Evolutionary conservation across 1,140 invertebrate species (phyloP).

Genomic region (Phymorhynchus buccinoides): DNA sequence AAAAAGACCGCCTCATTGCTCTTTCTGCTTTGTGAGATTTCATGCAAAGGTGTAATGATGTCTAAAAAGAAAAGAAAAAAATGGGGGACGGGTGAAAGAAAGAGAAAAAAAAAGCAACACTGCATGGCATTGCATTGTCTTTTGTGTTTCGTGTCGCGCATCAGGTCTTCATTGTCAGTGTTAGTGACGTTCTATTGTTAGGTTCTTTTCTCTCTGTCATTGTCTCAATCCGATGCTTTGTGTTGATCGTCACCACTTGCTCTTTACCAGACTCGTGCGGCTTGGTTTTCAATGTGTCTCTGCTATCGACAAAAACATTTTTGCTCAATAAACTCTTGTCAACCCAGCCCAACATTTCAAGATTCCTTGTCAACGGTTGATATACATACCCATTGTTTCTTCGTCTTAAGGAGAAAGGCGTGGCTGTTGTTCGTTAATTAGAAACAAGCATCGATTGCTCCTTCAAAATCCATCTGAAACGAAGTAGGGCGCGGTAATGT

Average conservation of each 20-base stretch:
- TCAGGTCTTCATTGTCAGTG: too few relatives aligned
- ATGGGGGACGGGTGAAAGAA: too few relatives aligned
- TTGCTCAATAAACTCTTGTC: background rate
- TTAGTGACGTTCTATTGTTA: background rate
- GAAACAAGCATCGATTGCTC: background rate
- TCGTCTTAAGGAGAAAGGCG: background rate
- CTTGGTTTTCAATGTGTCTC: background rate
- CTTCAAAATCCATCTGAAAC: background rate
- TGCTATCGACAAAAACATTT: constrained; percentile 4
- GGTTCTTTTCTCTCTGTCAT: background rate
- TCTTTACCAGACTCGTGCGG: background rate
- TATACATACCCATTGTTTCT: background rate
- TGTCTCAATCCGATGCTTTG: background rate
- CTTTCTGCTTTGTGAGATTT: too few relatives aligned
- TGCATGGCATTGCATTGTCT: too few relatives aligned
- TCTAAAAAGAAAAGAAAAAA: too few relatives aligned
- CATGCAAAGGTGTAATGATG: too few relatives aligned
- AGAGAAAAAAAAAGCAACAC: too few relatives aligned
- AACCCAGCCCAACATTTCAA: background rate
- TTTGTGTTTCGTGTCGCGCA: too few relatives aligned
- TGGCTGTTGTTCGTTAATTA: background rate
- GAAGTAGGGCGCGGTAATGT: background rate
- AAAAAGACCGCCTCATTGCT: too few relatives aligned
- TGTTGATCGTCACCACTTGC: background rate
- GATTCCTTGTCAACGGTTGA: background rate